Evolutionary conservation across 2,797 vertebrate species (phyloP), one percentile per base, ranked within the genome.

Genomic region (Pelochelys cantorii): DNA sequence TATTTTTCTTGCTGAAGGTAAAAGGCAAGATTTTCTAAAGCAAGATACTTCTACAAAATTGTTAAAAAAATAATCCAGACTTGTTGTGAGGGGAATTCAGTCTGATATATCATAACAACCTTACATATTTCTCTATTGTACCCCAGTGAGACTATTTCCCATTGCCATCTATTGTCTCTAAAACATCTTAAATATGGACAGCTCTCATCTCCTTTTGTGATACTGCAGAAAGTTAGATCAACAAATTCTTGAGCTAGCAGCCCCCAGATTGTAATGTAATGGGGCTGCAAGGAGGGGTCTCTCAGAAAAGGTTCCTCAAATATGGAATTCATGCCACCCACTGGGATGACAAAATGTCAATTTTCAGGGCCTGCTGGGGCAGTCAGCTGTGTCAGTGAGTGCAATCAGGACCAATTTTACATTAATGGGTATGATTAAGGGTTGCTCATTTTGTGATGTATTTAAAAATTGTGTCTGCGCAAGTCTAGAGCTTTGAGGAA

Each of bases 401-500:
- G 83, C 85, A 65, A 65, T 77, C 14, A 53, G 84, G 59, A 79
- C 15, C 87, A 22, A 37, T 88, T 17, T 59, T 80, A 87, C 87
- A 82, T 62, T 3, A 25, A 71, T 81, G 27, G 79, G 77, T 52
- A 52, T 22, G 60, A 54, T 12, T 12, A 87, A 82, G 37, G 7
- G 29, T 1, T 79, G 25, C 7, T 79, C 7, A 5, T 42, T 78
- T 91, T 92, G 59, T 59, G 60, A 79, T 34, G 79, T 77, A 87
- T 87, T 11, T 4, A 68, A 85, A 60, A 84, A 12, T 42, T 10
- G 20, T 56, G 53, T 13, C 56, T 59, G 9, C 1, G 29, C 87
- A 15, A 60, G 9, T 25, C 5, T 57, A 23, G 78, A 94, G 60
- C 79, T 95, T 79, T 86, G 92, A 88, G 93, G 90, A 89, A 25